Evolutionary conservation across 2,888 invertebrate species (phyloP), one percentile per base, ranked within the genome.

Genomic region (Pecten maximus): DNA sequence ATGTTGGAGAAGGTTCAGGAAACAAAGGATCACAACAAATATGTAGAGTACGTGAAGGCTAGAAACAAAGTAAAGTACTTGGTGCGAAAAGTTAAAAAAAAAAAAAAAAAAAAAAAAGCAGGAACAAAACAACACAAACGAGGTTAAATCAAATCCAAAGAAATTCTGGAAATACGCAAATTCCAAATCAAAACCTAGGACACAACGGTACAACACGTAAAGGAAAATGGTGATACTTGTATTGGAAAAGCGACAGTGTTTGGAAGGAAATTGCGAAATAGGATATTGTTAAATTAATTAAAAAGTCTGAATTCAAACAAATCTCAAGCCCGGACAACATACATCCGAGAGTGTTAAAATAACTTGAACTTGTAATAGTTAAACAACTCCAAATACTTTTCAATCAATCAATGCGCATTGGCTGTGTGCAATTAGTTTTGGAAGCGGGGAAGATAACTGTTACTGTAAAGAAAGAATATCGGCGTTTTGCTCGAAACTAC

Each of bases 101-200:
- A n/a, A n/a, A n/a, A n/a, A n/a, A n/a, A n/a, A n/a, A n/a, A n/a
- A n/a, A n/a, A n/a, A 88, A 50, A 40, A 88, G 28, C 39, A 54
- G 48, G 88, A 88, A 50, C 35, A 88, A 50, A 40, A 50, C 19
- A 50, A 54, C 16, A 39, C 88, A 35, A 35, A n/a, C 0, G 54
- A 35, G 15, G 40, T 54, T 0, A 54, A 88, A 44, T 16, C 12
- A 4, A 88, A 88, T 19, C 88, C 88, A 19, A 88, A 50, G 19
- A 48, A 48, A 50, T 88, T 16, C n/a, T 88, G 50, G 88, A 88
- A 88, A 40, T 88, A 88, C 15, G 88, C 60, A 15, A 44, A 23
- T n/a, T 54, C 54, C 0, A 88, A 88, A 88, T 23, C 60, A 39
- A 88, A 88, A 54, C 54, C 60, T 23, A 88, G 40, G 19, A 23